These are phyloP conservation scores for Syngnathus rostellatus DNA, from an alignment of 2,797 vertebrate species.

Conservation along the genomic window DNA sequence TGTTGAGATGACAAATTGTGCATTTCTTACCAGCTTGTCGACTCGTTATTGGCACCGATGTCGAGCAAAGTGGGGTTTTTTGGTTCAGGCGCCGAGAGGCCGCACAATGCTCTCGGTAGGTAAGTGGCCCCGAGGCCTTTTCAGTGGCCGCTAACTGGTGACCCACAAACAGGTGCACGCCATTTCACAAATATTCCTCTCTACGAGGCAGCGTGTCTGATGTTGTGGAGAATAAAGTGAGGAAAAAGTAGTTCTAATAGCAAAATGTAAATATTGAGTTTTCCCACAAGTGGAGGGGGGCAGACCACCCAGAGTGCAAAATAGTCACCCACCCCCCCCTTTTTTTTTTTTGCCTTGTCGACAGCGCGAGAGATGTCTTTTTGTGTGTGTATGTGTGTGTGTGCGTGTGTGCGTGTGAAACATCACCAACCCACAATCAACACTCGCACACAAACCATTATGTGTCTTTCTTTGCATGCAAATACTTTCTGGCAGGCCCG, in stretches of 20 bases:
- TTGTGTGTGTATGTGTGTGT: slow-evolving; percentile 40
- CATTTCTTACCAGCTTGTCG: slow-evolving; percentile 23
- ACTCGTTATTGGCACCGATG: slow-evolving; percentile 22
- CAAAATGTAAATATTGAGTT: slow-evolving; percentile 84
- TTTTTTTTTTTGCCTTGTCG: slow-evolving; percentile 54
- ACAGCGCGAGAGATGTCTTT: slow-evolving; percentile 63
- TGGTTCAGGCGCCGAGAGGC: slow-evolving; percentile 24
- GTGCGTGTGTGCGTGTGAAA: slow-evolving; percentile 54
- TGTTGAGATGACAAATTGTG: slow-evolving; percentile 49
- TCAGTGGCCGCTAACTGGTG: slow-evolving; percentile 27
- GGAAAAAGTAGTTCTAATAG: slow-evolving; percentile 77
- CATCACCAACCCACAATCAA: slow-evolving; percentile 61
- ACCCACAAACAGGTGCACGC: slow-evolving; percentile 64
- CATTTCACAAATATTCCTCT: slow-evolving; percentile 38
- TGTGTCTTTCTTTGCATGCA: slow-evolving; percentile 62
- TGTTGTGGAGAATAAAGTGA: slow-evolving; percentile 74
- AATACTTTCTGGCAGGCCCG: slow-evolving; percentile 50
- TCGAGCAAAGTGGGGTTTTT: slow-evolving; percentile 37
- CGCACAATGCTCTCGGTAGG: slow-evolving; percentile 26
- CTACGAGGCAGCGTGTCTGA: slow-evolving; percentile 58
- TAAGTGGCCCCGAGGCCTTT: slow-evolving; percentile 12
- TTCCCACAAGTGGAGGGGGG: slow-evolving; percentile 79
- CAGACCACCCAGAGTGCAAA: slow-evolving; percentile 81
- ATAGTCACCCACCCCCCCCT: slow-evolving; percentile 61
- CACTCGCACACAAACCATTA: slow-evolving; percentile 51